Base-by-base conservation (phyloP, 2,113 vertebrate genomes). In the Aegithalos caudatus region DNA sequence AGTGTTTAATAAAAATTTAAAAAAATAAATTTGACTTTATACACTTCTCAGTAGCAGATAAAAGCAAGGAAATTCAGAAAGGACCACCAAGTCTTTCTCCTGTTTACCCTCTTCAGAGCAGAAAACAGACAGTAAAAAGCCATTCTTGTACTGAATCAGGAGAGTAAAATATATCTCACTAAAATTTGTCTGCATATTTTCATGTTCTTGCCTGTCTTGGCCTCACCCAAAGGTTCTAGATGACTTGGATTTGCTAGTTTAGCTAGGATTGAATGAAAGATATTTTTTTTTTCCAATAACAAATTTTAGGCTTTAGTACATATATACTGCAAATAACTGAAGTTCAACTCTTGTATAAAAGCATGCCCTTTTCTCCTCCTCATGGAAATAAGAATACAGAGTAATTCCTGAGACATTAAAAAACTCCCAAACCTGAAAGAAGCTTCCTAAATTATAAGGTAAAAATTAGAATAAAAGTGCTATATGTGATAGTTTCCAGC, bases 341-440 rank as follows among this genome's bases (percentile, higher is more conserved):
- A 40, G 22, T 42, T 47, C 11, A 73, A 25, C 12, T 57, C 17
- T 33, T 87, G 10, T n/a, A 69, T 51, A 69, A 72, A 91, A 71
- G 10, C 10, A 23, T 22, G 16, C 8, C 2, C 9, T 35, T 18
- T 11, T 2, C 0, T 0, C 8, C 23, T 19, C 7, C 0, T 6
- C 15, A 24, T 2, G 50, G 21, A 74, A 85, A 61, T 22, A 48
- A 48, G n/a, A 71, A 45, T 38, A 23, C 1, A 7, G 16, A 7
- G 8, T 6, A 50, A 67, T 54, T 88, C 23, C 23, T 73, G 25
- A 72, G 60, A 54, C 2, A 21, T 25, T 51, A 48, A 92, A 60
- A 73, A 47, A 24, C 3, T 57, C 35, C 45, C 14, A 60, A 67
- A 72, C 3, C 48, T 48, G 17, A 94, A 82, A 71, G 51, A 51